These are phyloP conservation scores for Rana temporaria DNA, from an alignment of 2,113 vertebrate species.

Conservation along the genomic window DNA sequence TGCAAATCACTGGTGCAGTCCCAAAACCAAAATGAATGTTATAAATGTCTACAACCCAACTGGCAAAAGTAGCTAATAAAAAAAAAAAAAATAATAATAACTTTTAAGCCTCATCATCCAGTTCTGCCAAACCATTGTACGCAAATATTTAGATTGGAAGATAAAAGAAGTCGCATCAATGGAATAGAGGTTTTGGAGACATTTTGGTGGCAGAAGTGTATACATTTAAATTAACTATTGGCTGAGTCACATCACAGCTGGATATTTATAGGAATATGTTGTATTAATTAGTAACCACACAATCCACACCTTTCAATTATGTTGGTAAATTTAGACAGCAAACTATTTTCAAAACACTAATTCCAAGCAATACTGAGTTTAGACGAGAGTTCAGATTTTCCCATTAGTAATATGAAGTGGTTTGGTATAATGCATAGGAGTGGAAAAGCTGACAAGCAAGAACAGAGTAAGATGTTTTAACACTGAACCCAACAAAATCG, in stretches of 20 bases:
- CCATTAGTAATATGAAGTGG: conserved; percentile 30
- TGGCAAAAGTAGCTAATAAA: conserved; percentile 47
- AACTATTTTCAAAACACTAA: conserved; percentile 12
- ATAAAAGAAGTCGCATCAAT: conserved; percentile 6
- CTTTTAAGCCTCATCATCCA: conserved; percentile 18
- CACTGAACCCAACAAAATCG: conserved; percentile 2
- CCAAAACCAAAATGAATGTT: conserved; percentile 53
- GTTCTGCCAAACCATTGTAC: conserved; percentile 31
- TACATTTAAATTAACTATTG: neutral
- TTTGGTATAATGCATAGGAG: conserved; percentile 40
- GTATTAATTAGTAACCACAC: conserved; percentile 8
- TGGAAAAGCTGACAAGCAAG: conserved; percentile 43
- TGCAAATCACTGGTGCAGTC: conserved; percentile 56
- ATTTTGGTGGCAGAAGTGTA: conserved; percentile 18
- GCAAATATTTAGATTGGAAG: neutral
- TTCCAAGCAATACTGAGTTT: neutral
- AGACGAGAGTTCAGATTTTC: conserved; percentile 4
- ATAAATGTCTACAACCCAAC: conserved; percentile 51
- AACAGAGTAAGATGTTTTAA: neutral
- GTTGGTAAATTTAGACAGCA: conserved; percentile 17
- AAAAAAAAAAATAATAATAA: neutral
- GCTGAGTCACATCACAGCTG: neutral
- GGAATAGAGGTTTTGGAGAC: neutral
- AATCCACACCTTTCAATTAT: conserved; percentile 14
- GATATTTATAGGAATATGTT: conserved; percentile 8